Percentiles rank a stretch among this genome's conserved stretches.
phyloP scores from a whole-genome alignment of 2,113 vertebrate species.

The Speoplatyrhinus poulsoni region DNA sequence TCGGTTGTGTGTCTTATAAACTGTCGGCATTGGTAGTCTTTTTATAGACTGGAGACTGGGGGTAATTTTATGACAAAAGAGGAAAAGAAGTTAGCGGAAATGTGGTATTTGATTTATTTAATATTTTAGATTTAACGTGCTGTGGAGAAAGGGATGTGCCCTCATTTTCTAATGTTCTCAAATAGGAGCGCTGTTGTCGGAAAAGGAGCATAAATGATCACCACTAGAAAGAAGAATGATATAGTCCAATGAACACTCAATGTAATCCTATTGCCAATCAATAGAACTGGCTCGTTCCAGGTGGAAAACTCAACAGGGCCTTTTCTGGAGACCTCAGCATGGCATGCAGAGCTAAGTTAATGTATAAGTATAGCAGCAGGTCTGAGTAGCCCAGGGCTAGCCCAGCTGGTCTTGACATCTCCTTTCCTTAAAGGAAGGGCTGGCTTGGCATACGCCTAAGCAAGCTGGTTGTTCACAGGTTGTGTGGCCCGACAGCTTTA shows the following conservation, averaged over 20 bases:
- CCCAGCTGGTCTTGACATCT: too few species aligned
- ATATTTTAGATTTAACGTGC: conserved; percentile 70
- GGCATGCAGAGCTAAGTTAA: too few species aligned
- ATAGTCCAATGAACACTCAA: conserved; percentile 66
- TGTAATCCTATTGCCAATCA: conserved; percentile 41
- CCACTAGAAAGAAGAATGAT: conserved; percentile 60
- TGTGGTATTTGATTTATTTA: conserved; percentile 37
- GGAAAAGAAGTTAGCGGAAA: conserved; percentile 40
- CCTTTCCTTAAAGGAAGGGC: conserved; percentile 11
- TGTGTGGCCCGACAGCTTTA: not conserved
- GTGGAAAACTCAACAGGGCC: conserved; percentile 58
- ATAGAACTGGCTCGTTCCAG: conserved; percentile 53
- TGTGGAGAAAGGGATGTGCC: conserved; percentile 38
- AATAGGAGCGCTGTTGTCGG: conserved; percentile 63
- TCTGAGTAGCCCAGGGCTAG: too few species aligned
- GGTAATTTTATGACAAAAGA: conserved; percentile 3
- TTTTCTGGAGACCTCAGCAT: conserved; percentile 38
- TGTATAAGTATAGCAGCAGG: too few species aligned
- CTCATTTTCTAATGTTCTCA: conserved; percentile 54
- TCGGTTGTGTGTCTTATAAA: conserved; percentile 25
- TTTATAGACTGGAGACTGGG: conserved; percentile 57
- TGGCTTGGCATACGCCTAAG: not conserved
- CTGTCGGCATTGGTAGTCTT: conserved; percentile 60
- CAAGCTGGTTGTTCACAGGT: not conserved
- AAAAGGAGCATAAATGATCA: conserved; percentile 74